phyloP scores from a whole-genome alignment of 1,140 invertebrate species.

The Apocrypta bakeri region DNA sequence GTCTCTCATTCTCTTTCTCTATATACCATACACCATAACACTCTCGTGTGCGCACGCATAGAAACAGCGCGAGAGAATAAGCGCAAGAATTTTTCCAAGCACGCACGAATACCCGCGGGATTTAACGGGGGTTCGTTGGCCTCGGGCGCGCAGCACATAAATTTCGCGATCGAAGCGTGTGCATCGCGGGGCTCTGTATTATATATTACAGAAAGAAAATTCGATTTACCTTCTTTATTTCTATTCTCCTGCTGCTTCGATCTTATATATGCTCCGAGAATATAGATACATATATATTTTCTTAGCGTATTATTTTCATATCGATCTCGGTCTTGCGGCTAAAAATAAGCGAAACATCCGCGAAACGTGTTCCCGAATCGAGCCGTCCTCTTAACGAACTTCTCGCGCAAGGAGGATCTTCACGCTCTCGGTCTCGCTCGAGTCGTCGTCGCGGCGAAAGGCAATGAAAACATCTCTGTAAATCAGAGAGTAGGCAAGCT shows the following conservation, averaged over 20 bases:
- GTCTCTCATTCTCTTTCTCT: conserved; percentile 4
- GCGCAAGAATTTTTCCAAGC: conserved; percentile 41
- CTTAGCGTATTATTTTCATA: neutral
- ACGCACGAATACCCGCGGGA: conserved; percentile 46
- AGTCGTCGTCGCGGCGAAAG: conserved; percentile 58
- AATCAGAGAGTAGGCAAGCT: conserved; percentile 58
- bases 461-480: conserved; percentile 70
- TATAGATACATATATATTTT: too few species aligned
- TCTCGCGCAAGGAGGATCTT: conserved; percentile 44
- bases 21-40: neutral
- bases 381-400: conserved; percentile 36
- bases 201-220: neutral
- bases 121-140: conserved; percentile 51
- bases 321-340: neutral
- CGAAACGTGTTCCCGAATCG: conserved; percentile 45
- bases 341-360: neutral
- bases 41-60: conserved; percentile 46
- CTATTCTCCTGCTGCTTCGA: too few species aligned
- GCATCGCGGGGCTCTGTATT: neutral
- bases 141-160: conserved; percentile 36
- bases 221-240: too few species aligned
- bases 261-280: too few species aligned
- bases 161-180: conserved; percentile 45
- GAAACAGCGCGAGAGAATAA: conserved; percentile 34
- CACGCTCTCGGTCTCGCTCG: conserved; percentile 56